A percentile compares a stretch with the other conserved stretches of the same genome.
Conservation (phyloP, 2,113 vertebrate species). For the Rhynchomys soricoides region DNA sequence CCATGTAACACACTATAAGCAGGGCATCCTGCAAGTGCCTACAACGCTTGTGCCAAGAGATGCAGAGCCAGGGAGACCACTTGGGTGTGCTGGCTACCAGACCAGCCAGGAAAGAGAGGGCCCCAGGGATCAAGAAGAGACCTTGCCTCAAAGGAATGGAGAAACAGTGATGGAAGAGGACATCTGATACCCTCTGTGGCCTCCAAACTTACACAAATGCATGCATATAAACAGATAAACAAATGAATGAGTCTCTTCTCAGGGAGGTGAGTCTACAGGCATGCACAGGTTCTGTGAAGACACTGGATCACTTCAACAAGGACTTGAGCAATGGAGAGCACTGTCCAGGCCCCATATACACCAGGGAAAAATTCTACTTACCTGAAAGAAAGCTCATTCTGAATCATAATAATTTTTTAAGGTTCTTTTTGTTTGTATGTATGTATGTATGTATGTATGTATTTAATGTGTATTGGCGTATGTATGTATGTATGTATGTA, state of each 20-base stretch:
- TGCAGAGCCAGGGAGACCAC: background rate
- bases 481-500: background rate
- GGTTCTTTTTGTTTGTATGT: background rate
- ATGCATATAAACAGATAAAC: background rate
- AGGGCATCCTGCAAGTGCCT: background rate
- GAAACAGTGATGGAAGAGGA: background rate
- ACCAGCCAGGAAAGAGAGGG: background rate
- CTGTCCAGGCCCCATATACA: background rate
- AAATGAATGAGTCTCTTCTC: background rate
- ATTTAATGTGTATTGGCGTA: background rate
- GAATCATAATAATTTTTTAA: background rate
- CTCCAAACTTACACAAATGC: background rate
- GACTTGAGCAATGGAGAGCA: background rate
- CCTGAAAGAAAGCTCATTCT: background rate
- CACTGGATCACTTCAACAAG: background rate
- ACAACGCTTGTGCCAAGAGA: background rate
- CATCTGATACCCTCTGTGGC: background rate
- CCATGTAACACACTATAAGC: background rate
- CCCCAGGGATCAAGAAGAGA: background rate
- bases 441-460: background rate
- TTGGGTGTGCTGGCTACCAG: background rate
- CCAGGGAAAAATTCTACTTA: background rate
- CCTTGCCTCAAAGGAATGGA: background rate
- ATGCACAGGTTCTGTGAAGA: background rate
- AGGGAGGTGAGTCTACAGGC: background rate